Evolutionary conservation across 2,113 vertebrate genomes (phyloP), one percentile per base, ranked within the genome.

Genomic region (Lucifuga dentata): DNA sequence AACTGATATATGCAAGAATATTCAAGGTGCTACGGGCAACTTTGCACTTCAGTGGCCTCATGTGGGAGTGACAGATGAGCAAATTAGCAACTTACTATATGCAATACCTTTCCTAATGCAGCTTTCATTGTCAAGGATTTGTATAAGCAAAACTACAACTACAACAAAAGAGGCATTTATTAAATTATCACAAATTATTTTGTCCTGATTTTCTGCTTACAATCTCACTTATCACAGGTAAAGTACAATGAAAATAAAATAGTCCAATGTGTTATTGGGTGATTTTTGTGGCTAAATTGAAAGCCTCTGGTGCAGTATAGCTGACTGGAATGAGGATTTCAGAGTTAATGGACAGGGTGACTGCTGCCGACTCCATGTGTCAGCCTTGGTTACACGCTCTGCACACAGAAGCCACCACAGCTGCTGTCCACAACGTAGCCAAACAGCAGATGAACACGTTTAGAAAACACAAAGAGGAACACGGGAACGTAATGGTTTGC

Each of bases 371-470:
- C 80, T 79, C 73, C 5, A 86, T 60, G 59, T 88, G 88, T 88
- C 87, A 84, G 81, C 56, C 73, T 71, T 68, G 29, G 83, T 90
- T 90, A 91, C 80, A 89, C 71, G 76, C 85, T 81, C 61, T 51
- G 75, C 66, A 78, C 80, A 68, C 80, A 77, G 78, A 78, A 63
- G 76, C 72, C 67, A 19, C 71, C 19, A 0, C 46, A 2, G 65
- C 19, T 19, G 13, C 13, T 41, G 15, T 73, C 45, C 21, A 29
- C 23, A 46, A 36, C 49, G 23, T 45, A 17, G 49, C 73, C 32
- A 43, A 55, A 59, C 35, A 39, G 51, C 11, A 23, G 43, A 26
- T 29, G 24, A 72, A 64, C 48, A 20, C 6, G 12, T 41, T 20
- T 51, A 40, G 49, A 33, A 59, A 82, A 48, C 15, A 39, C 20